A percentile compares a stretch with the other conserved stretches of the same genome.
Conservation (phyloP, 2,797 vertebrate species). For the Apogon talboti region DNA sequence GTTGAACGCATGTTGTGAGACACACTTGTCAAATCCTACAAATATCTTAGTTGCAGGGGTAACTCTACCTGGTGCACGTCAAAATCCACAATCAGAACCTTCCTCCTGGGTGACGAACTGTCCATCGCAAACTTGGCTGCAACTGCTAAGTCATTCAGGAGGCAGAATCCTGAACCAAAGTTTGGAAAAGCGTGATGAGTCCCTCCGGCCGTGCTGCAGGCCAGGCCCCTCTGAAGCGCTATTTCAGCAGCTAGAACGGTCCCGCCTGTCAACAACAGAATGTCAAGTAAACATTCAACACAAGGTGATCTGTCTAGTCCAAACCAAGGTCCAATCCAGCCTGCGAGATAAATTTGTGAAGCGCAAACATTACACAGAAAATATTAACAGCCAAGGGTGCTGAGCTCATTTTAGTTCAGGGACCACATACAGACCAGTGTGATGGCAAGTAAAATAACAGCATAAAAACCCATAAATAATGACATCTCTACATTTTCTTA, state of each 20-base stretch:
- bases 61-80: conserved; percentile 77
- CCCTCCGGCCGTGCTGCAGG: conserved; percentile 77
- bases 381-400: too few relatives aligned
- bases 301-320: neutral
- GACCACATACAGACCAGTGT: too few relatives aligned
- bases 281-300: neutral
- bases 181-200: conserved; percentile 78
- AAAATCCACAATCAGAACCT: conserved; percentile 78
- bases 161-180: conserved; percentile 74
- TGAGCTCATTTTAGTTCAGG: too few relatives aligned
- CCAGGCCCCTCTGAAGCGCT: conserved; percentile 71
- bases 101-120: conserved; percentile 38
- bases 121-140: conserved; percentile 61
- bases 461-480: too few relatives aligned
- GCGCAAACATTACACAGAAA: too few relatives aligned
- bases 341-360: too few relatives aligned
- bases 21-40: neutral
- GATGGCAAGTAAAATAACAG: too few relatives aligned
- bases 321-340: too few relatives aligned
- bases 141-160: conserved; percentile 77
- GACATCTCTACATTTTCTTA: too few relatives aligned
- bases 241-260: conserved; percentile 71
- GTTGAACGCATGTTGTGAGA: conserved; percentile 21
- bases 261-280: conserved; percentile 58
- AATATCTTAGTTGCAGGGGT: neutral